Evolutionary conservation across 1,140 invertebrate species (phyloP), one percentile per base, ranked within the genome.

Genomic region (Sinonovacula constricta): DNA sequence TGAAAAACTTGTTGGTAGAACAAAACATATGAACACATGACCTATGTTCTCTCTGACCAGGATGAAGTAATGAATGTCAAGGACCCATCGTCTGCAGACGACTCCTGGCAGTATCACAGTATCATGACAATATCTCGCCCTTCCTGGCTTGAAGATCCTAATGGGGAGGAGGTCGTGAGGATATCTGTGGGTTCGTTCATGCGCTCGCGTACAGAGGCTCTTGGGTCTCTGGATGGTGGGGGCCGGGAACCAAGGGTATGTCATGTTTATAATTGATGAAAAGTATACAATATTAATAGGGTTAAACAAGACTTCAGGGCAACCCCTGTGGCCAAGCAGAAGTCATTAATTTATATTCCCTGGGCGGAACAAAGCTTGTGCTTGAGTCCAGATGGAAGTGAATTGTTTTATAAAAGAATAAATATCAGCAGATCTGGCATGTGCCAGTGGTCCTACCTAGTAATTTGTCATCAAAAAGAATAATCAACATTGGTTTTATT

Each of bases 211-310:
- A 86, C 87, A 24, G 86, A 86, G 22, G 80, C 80, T 18, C 77
- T 88, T 0, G 87, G 87, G 0, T 85, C 82, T 3, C 63, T 88
- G 7, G 82, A 77, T 62, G 86, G 87, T 34, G 83, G 83, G 26
- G 70, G 59, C 10, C 28, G 54, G 15, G 68, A 71, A 22, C 79
- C 76, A 0, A 81, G 87, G 70, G 86, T 87, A 75, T 45, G 39
- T 45, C n/a, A n/a, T n/a, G n/a, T n/a, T n/a, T n/a, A n/a, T n/a
- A n/a, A n/a, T n/a, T n/a, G n/a, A n/a, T n/a, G n/a, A n/a, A n/a
- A n/a, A n/a, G n/a, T n/a, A n/a, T n/a, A n/a, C n/a, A n/a, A n/a
- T n/a, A n/a, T n/a, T n/a, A n/a, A n/a, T n/a, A n/a, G n/a, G n/a
- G n/a, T n/a, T n/a, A n/a, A n/a, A n/a, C n/a, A n/a, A n/a, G n/a